These are phyloP conservation scores for Manis javanica DNA, from an alignment of 2,797 vertebrate genomes.

Conservation along the genomic window DNA sequence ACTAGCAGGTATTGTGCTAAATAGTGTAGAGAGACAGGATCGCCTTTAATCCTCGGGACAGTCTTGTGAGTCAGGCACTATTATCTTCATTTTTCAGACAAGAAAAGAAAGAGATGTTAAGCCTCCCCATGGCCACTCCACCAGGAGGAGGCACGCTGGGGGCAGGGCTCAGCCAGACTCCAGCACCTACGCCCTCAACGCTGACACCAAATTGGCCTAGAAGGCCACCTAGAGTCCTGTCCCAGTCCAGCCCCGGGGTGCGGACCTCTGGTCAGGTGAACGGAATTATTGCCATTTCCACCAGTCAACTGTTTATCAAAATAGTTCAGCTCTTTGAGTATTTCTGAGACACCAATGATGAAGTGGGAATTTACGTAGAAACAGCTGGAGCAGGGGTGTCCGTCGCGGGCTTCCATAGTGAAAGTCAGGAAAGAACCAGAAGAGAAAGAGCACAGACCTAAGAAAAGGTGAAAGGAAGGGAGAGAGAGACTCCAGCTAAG, in stretches of 20 bases:
- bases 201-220: background rate
- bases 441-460: background rate
- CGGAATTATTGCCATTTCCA: background rate
- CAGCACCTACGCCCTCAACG: background rate
- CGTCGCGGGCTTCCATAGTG: background rate
- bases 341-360: background rate
- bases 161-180: background rate
- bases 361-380: background rate
- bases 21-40: background rate
- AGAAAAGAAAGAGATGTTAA: background rate
- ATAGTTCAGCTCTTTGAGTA: background rate
- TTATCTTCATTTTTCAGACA: background rate
- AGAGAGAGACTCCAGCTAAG: background rate
- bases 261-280: background rate
- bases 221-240: background rate
- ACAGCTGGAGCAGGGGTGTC: background rate
- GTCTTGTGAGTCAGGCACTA: background rate
- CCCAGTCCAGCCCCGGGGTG: fast-evolving
- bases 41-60: background rate
- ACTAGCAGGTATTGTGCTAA: background rate
- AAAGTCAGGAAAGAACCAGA: background rate
- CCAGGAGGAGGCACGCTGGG: background rate
- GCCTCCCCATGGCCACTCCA: background rate
- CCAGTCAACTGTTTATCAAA: background rate
- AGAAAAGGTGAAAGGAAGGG: background rate